Conservation (phyloP, 2,797 vertebrate species). For the Acrossocheilus wenchowensis region DNA sequence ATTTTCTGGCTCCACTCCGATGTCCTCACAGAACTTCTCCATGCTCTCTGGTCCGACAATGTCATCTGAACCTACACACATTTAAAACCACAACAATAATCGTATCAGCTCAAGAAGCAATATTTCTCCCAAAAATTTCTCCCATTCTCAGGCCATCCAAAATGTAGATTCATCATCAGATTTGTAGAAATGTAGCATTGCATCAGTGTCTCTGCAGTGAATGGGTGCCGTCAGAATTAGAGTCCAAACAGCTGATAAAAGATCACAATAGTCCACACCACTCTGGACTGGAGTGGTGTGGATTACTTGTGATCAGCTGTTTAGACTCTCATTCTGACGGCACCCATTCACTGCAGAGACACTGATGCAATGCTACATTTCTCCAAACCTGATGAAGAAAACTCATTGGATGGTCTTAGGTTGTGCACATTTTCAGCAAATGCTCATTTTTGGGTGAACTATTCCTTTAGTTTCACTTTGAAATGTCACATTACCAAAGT, state of each 20-base stretch:
- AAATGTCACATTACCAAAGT: background rate
- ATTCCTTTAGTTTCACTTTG: background rate
- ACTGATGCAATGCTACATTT: background rate
- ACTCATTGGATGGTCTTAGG: background rate
- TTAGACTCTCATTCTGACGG: background rate
- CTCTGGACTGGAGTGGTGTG: background rate
- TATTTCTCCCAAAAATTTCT: too few species aligned
- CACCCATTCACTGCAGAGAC: background rate
- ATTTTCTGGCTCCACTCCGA: slow-evolving; percentile 91
- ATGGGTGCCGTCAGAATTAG: background rate
- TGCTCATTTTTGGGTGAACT: too few species aligned
- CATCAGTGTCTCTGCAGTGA: background rate
- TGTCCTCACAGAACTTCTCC: slow-evolving; percentile 94
- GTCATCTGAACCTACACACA: slow-evolving; percentile 83
- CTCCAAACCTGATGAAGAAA: background rate
- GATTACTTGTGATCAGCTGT: background rate
- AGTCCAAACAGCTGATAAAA: background rate
- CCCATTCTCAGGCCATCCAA: background rate
- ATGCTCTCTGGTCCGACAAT: slow-evolving; percentile 90
- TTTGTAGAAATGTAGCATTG: background rate
- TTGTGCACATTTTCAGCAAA: background rate
- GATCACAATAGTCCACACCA: background rate
- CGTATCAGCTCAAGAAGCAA: background rate
- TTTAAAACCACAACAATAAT: slow-evolving; percentile 6
- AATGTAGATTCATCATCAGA: background rate